phyloP scores from a whole-genome alignment of 1,140 invertebrate genomes.

The Bombus impatiens region DNA sequence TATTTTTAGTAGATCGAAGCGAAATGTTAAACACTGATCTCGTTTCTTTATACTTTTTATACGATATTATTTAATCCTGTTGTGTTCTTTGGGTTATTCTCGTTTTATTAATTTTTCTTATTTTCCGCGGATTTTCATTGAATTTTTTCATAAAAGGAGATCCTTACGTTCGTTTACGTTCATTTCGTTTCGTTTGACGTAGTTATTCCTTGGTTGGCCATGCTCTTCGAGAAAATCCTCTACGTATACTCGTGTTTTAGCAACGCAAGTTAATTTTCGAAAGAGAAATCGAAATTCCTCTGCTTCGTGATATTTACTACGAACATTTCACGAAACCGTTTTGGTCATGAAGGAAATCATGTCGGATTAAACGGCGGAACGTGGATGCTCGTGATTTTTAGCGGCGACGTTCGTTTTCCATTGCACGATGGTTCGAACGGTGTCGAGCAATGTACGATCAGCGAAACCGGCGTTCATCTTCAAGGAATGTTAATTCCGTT shows the following conservation, averaged over 20 bases:
- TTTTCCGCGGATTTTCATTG: no score
- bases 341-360: background rate
- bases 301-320: background rate
- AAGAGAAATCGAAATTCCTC: no score
- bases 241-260: background rate
- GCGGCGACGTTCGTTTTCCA: constrained; percentile 14
- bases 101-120: no score
- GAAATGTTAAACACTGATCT: no score
- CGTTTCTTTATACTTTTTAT: no score
- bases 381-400: constrained; percentile 1
- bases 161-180: no score
- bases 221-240: background rate
- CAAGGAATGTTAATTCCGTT: constrained; percentile 63
- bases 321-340: background rate
- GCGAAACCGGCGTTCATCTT: constrained; percentile 51
- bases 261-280: background rate
- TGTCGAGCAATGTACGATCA: constrained; percentile 42
- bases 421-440: constrained; percentile 8
- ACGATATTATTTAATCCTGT: no score
- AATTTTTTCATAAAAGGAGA: no score
- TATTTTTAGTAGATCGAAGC: no score
- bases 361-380: constrained; percentile 5
- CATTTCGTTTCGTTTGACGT: no score
- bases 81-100: no score
- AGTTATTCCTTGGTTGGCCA: background rate